phyloP scores from a whole-genome alignment of 2,888 invertebrate genomes.

The Melieria omissa region DNA sequence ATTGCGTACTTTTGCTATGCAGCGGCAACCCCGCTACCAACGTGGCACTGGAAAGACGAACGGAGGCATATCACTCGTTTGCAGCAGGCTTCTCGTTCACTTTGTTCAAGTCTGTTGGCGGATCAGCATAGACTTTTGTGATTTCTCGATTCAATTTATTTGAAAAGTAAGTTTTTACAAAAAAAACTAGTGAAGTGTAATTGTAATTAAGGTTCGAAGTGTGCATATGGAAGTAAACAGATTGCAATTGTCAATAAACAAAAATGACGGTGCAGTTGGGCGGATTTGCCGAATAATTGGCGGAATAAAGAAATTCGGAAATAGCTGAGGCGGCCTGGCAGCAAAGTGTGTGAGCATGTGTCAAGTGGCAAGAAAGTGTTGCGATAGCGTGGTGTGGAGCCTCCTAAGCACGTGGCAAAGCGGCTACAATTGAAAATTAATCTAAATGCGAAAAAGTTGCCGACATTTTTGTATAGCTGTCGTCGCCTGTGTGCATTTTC shows the following conservation, averaged over 20 bases:
- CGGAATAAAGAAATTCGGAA: constrained; percentile 17
- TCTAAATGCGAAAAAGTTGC: not conserved
- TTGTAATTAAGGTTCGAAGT: constrained; percentile 21
- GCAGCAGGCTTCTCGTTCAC: constrained; percentile 73
- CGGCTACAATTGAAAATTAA: constrained; percentile 10
- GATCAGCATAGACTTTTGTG: constrained; percentile 69
- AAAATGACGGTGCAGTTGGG: constrained; percentile 22
- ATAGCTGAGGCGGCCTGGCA: constrained; percentile 13
- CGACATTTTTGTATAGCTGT: not conserved
- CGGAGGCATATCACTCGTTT: constrained; percentile 55
- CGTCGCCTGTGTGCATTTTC: not conserved
- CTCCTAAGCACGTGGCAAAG: constrained; percentile 41
- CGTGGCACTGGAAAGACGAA: constrained; percentile 47
- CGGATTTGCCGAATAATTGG: constrained; percentile 12
- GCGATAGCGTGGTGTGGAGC: not conserved
- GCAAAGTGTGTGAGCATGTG: constrained; percentile 24
- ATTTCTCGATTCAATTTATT: constrained; percentile 63
- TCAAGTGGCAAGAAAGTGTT: constrained; percentile 16
- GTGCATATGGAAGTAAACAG: constrained; percentile 37
- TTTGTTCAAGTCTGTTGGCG: constrained; percentile 77
- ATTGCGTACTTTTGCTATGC: not conserved
- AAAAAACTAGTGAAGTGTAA: constrained; percentile 37
- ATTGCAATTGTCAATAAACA: constrained; percentile 26
- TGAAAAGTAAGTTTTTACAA: constrained; percentile 59
- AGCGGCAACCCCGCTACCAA: constrained; percentile 30